Evolutionary conservation across 2,888 invertebrate genomes (phyloP), one percentile per base, ranked within the genome.

Genomic region (Agrotis exclamationis): DNA sequence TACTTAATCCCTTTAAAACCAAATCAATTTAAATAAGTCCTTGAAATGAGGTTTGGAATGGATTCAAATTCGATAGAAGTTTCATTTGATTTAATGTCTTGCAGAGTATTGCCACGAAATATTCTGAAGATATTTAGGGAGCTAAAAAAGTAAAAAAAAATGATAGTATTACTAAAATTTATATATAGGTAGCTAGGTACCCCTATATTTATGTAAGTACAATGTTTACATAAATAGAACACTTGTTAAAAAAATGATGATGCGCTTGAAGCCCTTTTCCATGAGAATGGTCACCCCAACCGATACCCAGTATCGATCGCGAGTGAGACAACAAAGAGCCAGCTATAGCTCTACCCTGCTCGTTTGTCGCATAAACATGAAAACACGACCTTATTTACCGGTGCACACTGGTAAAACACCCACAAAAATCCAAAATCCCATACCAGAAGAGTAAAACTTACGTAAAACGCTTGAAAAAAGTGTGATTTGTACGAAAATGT

Each of bases 301-400:
- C 84, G 81, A 86, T 86, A 83, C 79, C 71, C 69, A 59, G 85
- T 95, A 96, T 96, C 95, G 96, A 96, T 96, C 93, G 90, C 85
- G 79, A 85, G 86, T 79, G 84, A 89, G 89, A 91, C 88, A 91
- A 94, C 87, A 90, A 92, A 87, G 94, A 94, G 86, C 78, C 77
- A 84, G 78, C 88, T 88, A 93, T 96, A 91, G 81, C 77, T 88
- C 90, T 84, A 79, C 82, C 81, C 92, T 86, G 81, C 86, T 95
- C 93, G 74, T 93, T 93, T 95, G 95, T 92, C 95, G 96, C 95
- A 95, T 94, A 91, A 93, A 93, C 92, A 93, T 92, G 91, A 85
- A 93, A 93, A 93, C 87, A 88, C 91, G 89, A 92, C 91, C 89
- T 90, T 93, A 93, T 92, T 90, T 89, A 90, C 91, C 84, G 81